Evolutionary conservation across 92 coral and sea anemone genomes (phyloP), one percentile per base, ranked within the genome.

Genomic region (Palythoa grandis): DNA sequence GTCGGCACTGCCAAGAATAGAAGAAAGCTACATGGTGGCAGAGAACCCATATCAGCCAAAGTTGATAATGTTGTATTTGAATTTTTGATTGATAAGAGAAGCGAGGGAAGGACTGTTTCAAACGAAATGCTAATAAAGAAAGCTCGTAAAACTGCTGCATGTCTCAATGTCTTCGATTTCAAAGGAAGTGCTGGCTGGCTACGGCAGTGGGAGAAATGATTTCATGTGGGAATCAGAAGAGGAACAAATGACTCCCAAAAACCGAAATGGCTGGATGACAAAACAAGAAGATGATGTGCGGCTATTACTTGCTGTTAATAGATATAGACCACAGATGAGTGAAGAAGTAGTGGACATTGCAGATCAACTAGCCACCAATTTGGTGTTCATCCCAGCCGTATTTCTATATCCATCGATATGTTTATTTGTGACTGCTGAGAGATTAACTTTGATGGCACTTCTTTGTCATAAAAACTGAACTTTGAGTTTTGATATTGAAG

Each of bases 101-200:
- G 39, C 56, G 52, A 79, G 58, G 54, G 39, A 61, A 47, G 72
- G 72, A 39, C 56, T 67, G 72, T 82, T 52, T 82, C 76, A 23
- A 82, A 82, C n/a, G 57, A 82, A 60, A 68, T 82, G 86, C 39
- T 43, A 76, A 82, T 82, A 76, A 43, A 82, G 58, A 82, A 82
- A 72, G 63, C 57, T 69, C 1, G 47, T 12, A 54, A 58, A 79
- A 19, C 22, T 56, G 73, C 85, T 11, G 73, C 53, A 12, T 38
- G 12, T 9, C 65, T 20, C 4, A 1, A 82, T 52, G 65, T 67
- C 14, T 35, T 14, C 19, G 38, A 29, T 52, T 67, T 82, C 75
- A 82, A 82, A 67, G 86, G 61, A 67, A 82, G 86, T 11, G 40
- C 63, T 16, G 86, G 76, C 43, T 82, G 86, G 77, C 56, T 82